A percentile compares a stretch with the other conserved stretches of the same genome.
Conservation (phyloP, 2,797 vertebrate genomes). For the Phataginus tricuspis region DNA sequence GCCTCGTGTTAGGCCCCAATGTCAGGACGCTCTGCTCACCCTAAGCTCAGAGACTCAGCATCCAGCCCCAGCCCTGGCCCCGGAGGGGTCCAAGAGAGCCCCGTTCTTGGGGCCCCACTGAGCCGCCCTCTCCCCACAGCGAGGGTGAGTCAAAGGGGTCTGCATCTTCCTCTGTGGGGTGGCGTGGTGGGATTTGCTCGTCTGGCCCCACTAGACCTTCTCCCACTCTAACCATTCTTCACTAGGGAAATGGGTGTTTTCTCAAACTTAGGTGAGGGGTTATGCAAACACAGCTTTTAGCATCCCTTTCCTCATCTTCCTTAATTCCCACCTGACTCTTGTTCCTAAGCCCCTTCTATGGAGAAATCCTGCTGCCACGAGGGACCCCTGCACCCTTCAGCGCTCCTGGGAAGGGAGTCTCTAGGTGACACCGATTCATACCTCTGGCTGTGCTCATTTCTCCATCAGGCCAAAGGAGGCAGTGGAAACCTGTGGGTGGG, state of each 20-base stretch:
- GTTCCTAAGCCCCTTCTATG: background rate
- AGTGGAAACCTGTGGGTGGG: conserved; percentile 93
- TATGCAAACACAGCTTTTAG: background rate
- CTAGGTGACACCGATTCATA: conserved; percentile 57
- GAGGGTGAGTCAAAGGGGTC: fast-evolving
- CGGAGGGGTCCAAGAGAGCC: background rate
- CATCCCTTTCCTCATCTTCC: background rate
- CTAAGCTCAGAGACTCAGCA: background rate
- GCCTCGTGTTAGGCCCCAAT: background rate
- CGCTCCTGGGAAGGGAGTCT: background rate
- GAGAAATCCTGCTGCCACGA: background rate
- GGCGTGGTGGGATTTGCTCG: background rate
- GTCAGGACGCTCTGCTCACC: background rate
- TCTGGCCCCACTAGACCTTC: background rate
- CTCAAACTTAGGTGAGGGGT: background rate
- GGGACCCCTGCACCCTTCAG: fast-evolving
- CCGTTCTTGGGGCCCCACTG: fast-evolving
- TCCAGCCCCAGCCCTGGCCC: background rate
- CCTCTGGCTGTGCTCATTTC: conserved; percentile 96
- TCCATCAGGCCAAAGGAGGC: conserved; percentile 94
- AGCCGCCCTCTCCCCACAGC: background rate
- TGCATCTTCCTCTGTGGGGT: background rate
- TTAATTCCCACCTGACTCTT: background rate
- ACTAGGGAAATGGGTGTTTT: background rate
- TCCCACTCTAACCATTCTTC: background rate